Evolutionary conservation across 2,113 vertebrate species (phyloP).

Genomic region (Pipra filicauda): DNA sequence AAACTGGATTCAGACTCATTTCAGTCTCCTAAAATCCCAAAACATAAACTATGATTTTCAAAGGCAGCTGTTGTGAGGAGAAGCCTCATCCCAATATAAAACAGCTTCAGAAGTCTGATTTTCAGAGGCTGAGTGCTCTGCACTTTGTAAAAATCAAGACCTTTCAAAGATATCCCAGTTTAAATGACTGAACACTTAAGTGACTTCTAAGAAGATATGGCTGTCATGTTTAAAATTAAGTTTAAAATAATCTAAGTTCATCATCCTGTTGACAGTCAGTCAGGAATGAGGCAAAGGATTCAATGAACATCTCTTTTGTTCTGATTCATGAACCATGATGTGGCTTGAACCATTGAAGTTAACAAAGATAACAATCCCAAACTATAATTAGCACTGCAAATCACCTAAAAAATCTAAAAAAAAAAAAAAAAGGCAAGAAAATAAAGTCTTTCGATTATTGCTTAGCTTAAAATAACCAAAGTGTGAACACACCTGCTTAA

Average conservation of each 20-base stretch:
- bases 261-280: not conserved
- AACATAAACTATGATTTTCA: slow-evolving; percentile 8
- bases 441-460: not conserved
- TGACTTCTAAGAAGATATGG: not conserved
- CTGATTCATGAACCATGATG: not conserved
- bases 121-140: not conserved
- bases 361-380: not conserved
- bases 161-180: not conserved
- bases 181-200: not conserved
- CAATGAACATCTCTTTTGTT: not conserved
- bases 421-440: not conserved
- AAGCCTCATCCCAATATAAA: not conserved
- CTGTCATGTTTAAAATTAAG: not conserved
- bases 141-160: not conserved
- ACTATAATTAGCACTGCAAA: not conserved
- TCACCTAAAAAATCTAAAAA: not conserved
- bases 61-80: not conserved
- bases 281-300: not conserved
- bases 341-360: not conserved
- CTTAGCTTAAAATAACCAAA: not conserved
- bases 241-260: not conserved
- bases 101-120: not conserved
- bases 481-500: not conserved
- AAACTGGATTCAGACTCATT: slow-evolving; percentile 6
- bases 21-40: slow-evolving; percentile 21